phyloP scores from a whole-genome alignment of 1,140 invertebrate species.

The Tetraneura akinire region DNA sequence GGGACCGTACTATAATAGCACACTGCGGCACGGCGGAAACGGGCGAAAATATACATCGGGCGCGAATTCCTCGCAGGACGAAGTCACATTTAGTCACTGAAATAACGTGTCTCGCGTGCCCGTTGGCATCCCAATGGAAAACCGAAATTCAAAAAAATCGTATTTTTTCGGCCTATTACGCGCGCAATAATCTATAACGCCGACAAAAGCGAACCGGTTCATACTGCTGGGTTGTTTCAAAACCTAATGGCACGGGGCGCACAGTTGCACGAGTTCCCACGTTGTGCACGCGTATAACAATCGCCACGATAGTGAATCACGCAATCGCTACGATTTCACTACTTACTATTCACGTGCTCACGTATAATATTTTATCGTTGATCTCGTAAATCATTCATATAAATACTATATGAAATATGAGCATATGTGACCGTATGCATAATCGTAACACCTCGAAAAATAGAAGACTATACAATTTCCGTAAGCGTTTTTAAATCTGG shows the following conservation, averaged over 20 bases:
- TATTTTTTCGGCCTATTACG: neutral
- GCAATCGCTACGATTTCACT: conserved; percentile 8
- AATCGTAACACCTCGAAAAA: too few relatives aligned
- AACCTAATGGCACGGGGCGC: conserved; percentile 31
- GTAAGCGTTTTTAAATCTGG: too few relatives aligned
- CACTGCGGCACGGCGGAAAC: neutral
- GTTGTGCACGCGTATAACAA: conserved; percentile 37
- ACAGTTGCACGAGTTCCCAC: conserved; percentile 23
- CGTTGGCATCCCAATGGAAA: neutral
- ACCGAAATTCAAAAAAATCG: neutral
- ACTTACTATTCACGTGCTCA: neutral
- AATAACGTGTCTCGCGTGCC: neutral
- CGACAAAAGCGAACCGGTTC: conserved; percentile 38
- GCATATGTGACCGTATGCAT: too few relatives aligned
- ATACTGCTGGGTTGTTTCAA: conserved; percentile 25
- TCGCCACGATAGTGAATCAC: neutral
- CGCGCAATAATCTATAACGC: neutral
- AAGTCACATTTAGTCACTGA: too few relatives aligned
- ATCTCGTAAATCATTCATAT: too few relatives aligned
- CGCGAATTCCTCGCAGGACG: neutral
- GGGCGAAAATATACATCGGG: neutral
- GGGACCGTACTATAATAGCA: too few relatives aligned
- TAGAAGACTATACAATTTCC: too few relatives aligned
- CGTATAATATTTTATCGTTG: too few relatives aligned
- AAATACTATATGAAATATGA: too few relatives aligned